Evolutionary conservation across 2,113 vertebrate genomes (phyloP), one percentile per base, ranked within the genome.

Genomic region (Sardina pilchardus): DNA sequence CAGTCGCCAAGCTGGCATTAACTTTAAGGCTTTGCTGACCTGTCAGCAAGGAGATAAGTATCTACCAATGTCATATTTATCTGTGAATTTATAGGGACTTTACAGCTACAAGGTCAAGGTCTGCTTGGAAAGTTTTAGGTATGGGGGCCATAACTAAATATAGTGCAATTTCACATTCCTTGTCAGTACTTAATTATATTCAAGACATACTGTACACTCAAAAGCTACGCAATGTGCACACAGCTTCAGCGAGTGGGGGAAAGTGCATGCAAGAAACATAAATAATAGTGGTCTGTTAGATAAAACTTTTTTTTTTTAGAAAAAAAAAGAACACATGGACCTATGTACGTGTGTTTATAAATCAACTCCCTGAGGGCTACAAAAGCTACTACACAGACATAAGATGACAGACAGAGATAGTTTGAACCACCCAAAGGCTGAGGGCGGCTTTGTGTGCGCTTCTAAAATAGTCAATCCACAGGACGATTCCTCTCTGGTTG

Each of bases 81-180:
- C 50, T 86, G 50, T 83, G 14, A 39, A 59, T 84, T 44, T 19
- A 81, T 34, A 53, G 67, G 83, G 56, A 48, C 80, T 86, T 82
- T 24, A 82, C n/a, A 59, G 47, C 48, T 81, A 8, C 48, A 44
- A 82, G 16, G 80, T 36, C 59, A 26, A 44, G 14, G 42, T 71
- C 42, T 90, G 89, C 83, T 39, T 89, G 87, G 89, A 88, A 82
- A 90, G 84, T 92, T 87, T 90, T 71, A 90, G 88, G 88, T 84
- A 88, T 88, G 87, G 71, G 87, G 87, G 71, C 36, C 45, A 87
- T 84, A 81, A 93, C 93, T 88, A 86, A 86, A 93, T 90, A 92
- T 86, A 93, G 92, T 93, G 92, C 93, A 94, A 93, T 81, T 93
- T 90, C 89, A 93, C 93, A 95, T 93, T 95, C 92, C 86, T 93